Base-by-base conservation (phyloP, 2,797 vertebrate species). In the Urocyon cinereoargenteus region DNA sequence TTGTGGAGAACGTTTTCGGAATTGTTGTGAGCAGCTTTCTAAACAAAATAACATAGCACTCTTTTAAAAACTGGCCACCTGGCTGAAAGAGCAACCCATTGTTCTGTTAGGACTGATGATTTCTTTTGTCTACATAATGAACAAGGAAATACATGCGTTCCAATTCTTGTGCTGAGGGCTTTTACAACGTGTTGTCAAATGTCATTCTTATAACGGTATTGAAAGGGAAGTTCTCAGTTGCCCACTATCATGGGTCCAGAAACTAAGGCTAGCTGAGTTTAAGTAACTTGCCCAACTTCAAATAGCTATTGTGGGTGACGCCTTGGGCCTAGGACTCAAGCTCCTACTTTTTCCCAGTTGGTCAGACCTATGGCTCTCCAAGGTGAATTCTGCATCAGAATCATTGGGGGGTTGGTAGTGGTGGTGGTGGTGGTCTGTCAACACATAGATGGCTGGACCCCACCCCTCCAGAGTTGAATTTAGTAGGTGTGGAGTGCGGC, bases 1-100 rank as follows among this genome's bases (percentile, higher is more conserved):
- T 98, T 99, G 97, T 98, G 98, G 95, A 98, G 97, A 90, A 86
- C 86, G 18, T 98, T 99, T 97, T 99, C 98, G 3, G 98, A 98
- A 97, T 88, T 98, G 96, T 86, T 96, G 96, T 98, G 98, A 96
- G 97, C 14, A 61, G 97, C 97, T 98, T 99, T 99, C 99, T 99
- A 98, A 98, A 98, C 68, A 98, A 97, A 98, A 98, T 21, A 98
- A 96, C 57, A 98, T 5, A 97, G 4, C 73, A 62, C n/a, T 96
- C 66, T 93, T 84, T 98, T 85, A 98, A 92, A 62, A 98, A 97
- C 1, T 55, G 86, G 73, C 36, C 64, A 96, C 19, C n/a, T 84
- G 92, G 82, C 85, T 82, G 10, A 88, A 87, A 92, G 88, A 94
- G 1, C 0, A 49, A 81, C 84, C 28, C 21, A 84, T 18, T 9